A percentile compares a stretch with the other conserved stretches of the same genome.
phyloP scores from a whole-genome alignment of 2,888 invertebrate species.

The Amaurobius ferox region DNA sequence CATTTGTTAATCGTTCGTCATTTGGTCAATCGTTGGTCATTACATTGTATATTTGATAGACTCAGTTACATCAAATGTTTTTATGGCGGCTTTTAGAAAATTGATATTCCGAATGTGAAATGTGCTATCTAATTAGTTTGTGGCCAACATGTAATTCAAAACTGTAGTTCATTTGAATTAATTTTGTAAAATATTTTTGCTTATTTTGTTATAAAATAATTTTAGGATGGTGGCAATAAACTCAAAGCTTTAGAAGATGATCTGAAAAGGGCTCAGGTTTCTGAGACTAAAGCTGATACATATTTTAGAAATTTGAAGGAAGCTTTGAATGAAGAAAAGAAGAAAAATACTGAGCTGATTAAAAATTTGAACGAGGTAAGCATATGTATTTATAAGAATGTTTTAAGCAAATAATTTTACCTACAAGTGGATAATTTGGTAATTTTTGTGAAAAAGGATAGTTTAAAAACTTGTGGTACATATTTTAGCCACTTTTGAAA shows the following conservation, averaged over 20 bases:
- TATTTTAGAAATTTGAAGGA: conserved; percentile 83
- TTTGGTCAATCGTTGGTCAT: too few species aligned
- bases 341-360: conserved; percentile 83
- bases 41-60: too few species aligned
- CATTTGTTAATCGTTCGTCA: too few species aligned
- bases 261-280: conserved; percentile 82
- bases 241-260: conserved; percentile 83
- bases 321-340: conserved; percentile 83
- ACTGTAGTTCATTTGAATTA: not conserved
- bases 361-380: conserved; percentile 83
- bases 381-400: too few species aligned
- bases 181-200: not conserved
- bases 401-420: too few species aligned
- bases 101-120: not conserved
- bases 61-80: too few species aligned
- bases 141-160: not conserved
- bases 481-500: too few species aligned
- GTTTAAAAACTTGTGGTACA: too few species aligned
- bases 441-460: too few species aligned
- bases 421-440: too few species aligned
- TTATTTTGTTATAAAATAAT: conserved; percentile 47
- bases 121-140: not conserved
- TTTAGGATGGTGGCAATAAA: conserved; percentile 83
- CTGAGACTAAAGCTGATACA: conserved; percentile 83
- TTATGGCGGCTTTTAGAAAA: too few species aligned